Evolutionary conservation across 2,888 invertebrate genomes (phyloP), one percentile per base, ranked within the genome.

Genomic region (Drosophila acutilabella): DNA sequence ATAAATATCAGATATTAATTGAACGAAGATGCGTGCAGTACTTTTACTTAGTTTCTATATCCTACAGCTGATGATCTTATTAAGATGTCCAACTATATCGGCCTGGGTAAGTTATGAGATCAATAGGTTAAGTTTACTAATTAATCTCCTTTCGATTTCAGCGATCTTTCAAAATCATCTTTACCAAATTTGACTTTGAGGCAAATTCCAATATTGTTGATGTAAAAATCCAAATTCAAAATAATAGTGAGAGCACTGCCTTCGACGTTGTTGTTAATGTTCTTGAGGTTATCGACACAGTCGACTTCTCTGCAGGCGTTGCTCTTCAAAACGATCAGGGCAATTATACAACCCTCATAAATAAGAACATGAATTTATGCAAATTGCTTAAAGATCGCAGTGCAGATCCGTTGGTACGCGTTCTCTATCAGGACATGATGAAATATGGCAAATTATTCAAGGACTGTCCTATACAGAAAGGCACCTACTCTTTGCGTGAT

Each of bases 91-190:
- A 40, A 40, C 47, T 16, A 73, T 68, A 26, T 65, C 64, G 45
- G 90, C 75, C 16, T 91, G 91, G 91, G 91, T 91, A 68, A 89
- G 90, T 53, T 56, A 0, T 16, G 11, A 11, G 0, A 6, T 1
- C 0, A 10, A n/a, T 1, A 26, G 16, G 16, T 30, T 10, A 8
- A 14, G 7, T 0, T 11, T 20, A 13, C n/a, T 50, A 20, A 3
- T 14, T 20, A 13, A 56, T 18, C n/a, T 8, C 3, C 20, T 38
- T 11, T 14, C 1, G 4, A 6, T 11, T 64, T 50, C 7, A 92
- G 91, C 89, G 91, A 18, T 87, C 89, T 2, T 92, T 91, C 44
- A 89, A 90, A 58, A 74, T 92, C 16, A 62, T 91, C n/a, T 80
- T 89, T 8, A 83, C 79, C 5, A 64, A 73, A 18, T 74, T 90